Base-by-base conservation (phyloP, 2,113 vertebrate species). In the Prunella fulvescens region DNA sequence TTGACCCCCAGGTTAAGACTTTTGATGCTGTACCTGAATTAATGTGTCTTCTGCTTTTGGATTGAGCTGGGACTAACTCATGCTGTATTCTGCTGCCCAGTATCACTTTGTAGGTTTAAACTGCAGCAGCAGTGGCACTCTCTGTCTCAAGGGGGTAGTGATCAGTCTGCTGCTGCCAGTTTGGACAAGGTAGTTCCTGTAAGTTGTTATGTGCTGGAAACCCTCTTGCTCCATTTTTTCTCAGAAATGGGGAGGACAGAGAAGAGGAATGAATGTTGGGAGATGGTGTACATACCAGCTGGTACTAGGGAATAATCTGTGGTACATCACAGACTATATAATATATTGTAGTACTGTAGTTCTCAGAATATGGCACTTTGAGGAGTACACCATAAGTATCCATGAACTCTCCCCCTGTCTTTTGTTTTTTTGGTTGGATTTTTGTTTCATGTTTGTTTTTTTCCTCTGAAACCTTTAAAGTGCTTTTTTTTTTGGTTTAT, bases 161-260 rank as follows among this genome's bases (percentile, higher is more conserved):
- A 57, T 71, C 64, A 76, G 3, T 64, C 47, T 85, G 45, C 76
- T 91, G 81, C 86, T 91, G 66, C 78, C 70, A 56, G 91, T 91
- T 90, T 73, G 77, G 61, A 58, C 37, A 74, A 9, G 53, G 45
- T 88, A 81, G 96, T 88, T 97, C 79, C 95, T 94, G 47, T 90
- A 81, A 85, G 64, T 84, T 92, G 56, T 85, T 90, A 66, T 3
- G 16, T 93, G 64, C 78, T 95, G 93, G 92, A 95, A 88, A 73
- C 58, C 15, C 65, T 95, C 84, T 90, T 90, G 91, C 86, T 95
- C 65, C 57, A 57, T 95, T 93, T 81, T 81, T 66, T 94, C 74
- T 97, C 78, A 61, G 86, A 77, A 95, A 39, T 78, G 84, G 88
- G 92, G 72, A 93, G 65, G 88, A 89, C 92, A 94, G 39, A 95